phyloP scores from a whole-genome alignment of 2,888 invertebrate genomes.

The Anodontia alba region DNA sequence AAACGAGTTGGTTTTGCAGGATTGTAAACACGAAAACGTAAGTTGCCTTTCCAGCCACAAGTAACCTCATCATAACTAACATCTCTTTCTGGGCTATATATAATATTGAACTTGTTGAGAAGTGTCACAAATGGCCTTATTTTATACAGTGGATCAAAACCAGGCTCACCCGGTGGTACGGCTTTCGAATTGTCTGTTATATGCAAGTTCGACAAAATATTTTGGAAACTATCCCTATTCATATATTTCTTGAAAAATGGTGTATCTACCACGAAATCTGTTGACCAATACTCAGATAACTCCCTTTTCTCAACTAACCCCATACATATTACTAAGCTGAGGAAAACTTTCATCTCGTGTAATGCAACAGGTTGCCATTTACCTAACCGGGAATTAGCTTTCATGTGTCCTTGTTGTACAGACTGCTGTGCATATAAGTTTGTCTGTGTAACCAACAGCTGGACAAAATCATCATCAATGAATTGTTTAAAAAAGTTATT shows the following conservation, averaged over 20 bases:
- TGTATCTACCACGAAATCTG: too few species aligned
- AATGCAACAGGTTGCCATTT: too few species aligned
- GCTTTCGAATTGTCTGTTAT: conserved; percentile 10
- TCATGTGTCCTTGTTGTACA: too few species aligned
- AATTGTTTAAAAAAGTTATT: conserved; percentile 34
- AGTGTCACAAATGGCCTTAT: conserved; percentile 27
- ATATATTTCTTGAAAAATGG: too few species aligned
- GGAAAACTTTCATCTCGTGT: too few species aligned
- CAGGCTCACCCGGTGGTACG: background rate
- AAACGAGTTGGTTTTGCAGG: conserved; percentile 46
- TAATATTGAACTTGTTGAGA: background rate
- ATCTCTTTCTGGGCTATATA: conserved; percentile 34
- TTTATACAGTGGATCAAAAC: conserved; percentile 23
- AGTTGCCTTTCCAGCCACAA: conserved; percentile 38
- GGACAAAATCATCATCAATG: too few species aligned
- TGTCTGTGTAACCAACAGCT: too few species aligned
- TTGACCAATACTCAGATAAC: too few species aligned
- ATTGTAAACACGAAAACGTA: conserved; percentile 46
- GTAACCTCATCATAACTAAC: conserved; percentile 47
- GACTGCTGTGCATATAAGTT: too few species aligned
- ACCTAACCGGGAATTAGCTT: too few species aligned
- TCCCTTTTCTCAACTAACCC: too few species aligned
- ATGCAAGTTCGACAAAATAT: conserved; percentile 10
- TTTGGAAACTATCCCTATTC: conserved; percentile 29
- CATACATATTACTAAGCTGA: too few species aligned